phyloP scores from a whole-genome alignment of 2,113 vertebrate species.

The Sphaerodactylus townsendi region DNA sequence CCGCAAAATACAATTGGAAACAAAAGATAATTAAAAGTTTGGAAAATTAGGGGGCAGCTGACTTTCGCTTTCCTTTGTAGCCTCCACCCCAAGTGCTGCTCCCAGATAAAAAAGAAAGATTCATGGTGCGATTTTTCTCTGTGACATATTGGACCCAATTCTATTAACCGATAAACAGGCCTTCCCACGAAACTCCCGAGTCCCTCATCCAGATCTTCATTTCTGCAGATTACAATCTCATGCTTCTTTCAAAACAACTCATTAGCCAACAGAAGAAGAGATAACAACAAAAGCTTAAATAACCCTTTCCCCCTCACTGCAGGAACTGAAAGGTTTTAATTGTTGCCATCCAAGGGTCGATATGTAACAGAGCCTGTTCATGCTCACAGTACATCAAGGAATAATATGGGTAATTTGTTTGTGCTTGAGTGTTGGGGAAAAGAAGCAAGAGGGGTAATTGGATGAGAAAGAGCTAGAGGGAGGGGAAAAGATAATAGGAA shows the following conservation, averaged over 20 bases:
- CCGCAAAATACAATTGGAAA: neutral
- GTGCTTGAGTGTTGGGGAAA: no score
- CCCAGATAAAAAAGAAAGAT: constrained; percentile 8
- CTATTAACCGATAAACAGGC: constrained; percentile 21
- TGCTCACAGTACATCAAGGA: neutral
- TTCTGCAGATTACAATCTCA: constrained; percentile 6
- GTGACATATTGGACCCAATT: neutral
- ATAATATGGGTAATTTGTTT: neutral
- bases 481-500: no score
- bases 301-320: neutral
- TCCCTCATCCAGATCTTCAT: neutral
- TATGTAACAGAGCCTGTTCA: neutral
- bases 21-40: neutral
- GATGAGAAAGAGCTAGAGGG: no score
- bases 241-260: constrained; percentile 1
- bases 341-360: neutral
- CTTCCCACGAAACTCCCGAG: neutral
- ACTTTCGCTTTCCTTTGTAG: neutral
- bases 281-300: neutral
- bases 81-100: neutral
- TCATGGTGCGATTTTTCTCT: neutral
- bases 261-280: neutral
- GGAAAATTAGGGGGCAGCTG: neutral
- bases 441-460: no score
- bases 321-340: neutral